These are phyloP conservation scores for Brachionus calyciflorus DNA, from an alignment of 1,140 invertebrate species.

Conservation along the genomic window DNA sequence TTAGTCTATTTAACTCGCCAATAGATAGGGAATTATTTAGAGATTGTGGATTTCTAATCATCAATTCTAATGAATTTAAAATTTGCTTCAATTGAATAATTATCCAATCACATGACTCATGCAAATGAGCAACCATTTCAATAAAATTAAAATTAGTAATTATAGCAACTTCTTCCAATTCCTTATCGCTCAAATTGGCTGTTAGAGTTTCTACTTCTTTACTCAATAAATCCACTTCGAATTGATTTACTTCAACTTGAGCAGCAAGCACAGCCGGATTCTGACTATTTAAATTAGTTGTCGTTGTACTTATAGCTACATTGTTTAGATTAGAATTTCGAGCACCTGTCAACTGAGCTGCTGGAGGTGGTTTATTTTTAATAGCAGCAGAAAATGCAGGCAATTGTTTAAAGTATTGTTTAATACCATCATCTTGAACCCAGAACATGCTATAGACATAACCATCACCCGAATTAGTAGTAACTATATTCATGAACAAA, in stretches of 20 bases:
- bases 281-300: constrained; percentile 36
- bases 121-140: constrained; percentile 30
- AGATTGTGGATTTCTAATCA: constrained; percentile 39
- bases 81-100: constrained; percentile 35
- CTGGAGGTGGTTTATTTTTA: constrained; percentile 6
- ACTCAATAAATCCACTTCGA: constrained; percentile 24
- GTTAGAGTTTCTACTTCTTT: constrained; percentile 34
- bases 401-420: constrained; percentile 27
- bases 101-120: constrained; percentile 42
- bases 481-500: constrained; percentile 28
- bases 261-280: constrained; percentile 27
- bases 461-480: neutral
- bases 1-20: neutral
- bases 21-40: constrained; percentile 33
- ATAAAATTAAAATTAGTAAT: constrained; percentile 44
- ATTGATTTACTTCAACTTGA: constrained; percentile 37
- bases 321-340: neutral
- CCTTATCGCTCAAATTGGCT: constrained; percentile 30
- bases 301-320: constrained; percentile 1
- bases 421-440: constrained; percentile 42
- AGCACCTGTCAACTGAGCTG: neutral
- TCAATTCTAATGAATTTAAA: constrained; percentile 13
- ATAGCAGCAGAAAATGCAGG: constrained; percentile 42
- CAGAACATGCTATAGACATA: constrained; percentile 15
- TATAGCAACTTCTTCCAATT: constrained; percentile 32